Percentiles rank a stretch among this genome's conserved stretches.
Conservation (phyloP, 2,888 invertebrate species). For the Trichogramma evanescens region DNA sequence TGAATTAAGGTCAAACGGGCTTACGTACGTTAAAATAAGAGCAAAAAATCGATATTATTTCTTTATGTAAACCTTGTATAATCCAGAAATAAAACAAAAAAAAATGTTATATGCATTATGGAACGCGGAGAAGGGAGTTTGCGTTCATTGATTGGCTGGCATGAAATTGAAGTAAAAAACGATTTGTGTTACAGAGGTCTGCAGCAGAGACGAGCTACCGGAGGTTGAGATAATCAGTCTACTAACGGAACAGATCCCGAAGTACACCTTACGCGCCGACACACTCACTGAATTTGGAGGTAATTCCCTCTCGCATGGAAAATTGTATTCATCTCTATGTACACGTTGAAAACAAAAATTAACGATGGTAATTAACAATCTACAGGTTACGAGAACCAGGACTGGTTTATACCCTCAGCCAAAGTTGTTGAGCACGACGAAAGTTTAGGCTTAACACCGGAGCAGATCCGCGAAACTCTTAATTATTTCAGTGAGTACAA, state of each 20-base stretch:
- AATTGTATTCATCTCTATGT: background rate
- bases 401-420: conserved; percentile 89
- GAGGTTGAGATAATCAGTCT: conserved; percentile 95
- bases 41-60: too few relatives aligned
- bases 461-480: conserved; percentile 91
- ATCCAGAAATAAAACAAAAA: too few relatives aligned
- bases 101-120: too few relatives aligned
- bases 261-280: conserved; percentile 89
- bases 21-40: too few relatives aligned
- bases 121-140: too few relatives aligned
- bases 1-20: too few relatives aligned
- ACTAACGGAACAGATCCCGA: conserved; percentile 89
- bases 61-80: too few relatives aligned
- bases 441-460: conserved; percentile 79
- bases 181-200: conserved; percentile 66
- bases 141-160: conserved; percentile 4
- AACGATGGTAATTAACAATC: conserved; percentile 17
- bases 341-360: background rate
- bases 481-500: conserved; percentile 94
- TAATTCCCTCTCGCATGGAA: conserved; percentile 38
- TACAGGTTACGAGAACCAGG: conserved; percentile 82
- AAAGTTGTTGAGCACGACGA: conserved; percentile 66
- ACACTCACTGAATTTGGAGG: conserved; percentile 88
- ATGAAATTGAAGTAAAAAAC: too few relatives aligned
- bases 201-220: conserved; percentile 84